phyloP scores from a whole-genome alignment of 1,140 invertebrate species.

The Drosophila jambulina region DNA sequence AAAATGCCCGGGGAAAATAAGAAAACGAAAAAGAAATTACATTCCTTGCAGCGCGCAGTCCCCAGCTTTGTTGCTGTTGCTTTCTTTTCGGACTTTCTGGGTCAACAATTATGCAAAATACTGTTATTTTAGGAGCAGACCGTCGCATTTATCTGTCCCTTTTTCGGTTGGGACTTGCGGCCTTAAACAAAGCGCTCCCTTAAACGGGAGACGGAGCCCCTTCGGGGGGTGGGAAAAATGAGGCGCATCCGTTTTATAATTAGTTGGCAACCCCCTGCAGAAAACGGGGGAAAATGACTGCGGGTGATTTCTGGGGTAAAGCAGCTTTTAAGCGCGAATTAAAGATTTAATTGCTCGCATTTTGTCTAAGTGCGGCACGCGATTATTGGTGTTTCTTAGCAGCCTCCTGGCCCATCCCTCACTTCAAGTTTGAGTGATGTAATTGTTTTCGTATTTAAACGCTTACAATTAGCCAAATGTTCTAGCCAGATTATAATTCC shows the following conservation, averaged over 20 bases:
- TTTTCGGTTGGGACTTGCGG: slow-evolving; percentile 51
- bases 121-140: slow-evolving; percentile 77
- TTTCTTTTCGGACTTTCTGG: slow-evolving; percentile 73
- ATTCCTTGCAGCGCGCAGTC: slow-evolving; percentile 50
- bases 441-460: slow-evolving; percentile 70
- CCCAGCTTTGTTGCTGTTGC: slow-evolving; percentile 54
- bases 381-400: slow-evolving; percentile 54
- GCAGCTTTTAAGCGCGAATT: slow-evolving; percentile 72
- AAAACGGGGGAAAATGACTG: slow-evolving; percentile 14
- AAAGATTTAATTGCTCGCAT: slow-evolving; percentile 80
- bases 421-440: slow-evolving; percentile 65
- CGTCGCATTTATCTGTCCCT: slow-evolving; percentile 78
- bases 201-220: slow-evolving; percentile 5
- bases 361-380: slow-evolving; percentile 65
- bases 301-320: slow-evolving; percentile 28
- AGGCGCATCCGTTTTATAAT: slow-evolving; percentile 79
- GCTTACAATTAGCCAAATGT: slow-evolving; percentile 40
- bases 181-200: slow-evolving; percentile 57
- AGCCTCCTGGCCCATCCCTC: neutral
- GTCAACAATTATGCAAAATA: slow-evolving; percentile 84
- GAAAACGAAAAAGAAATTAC: slow-evolving; percentile 65
- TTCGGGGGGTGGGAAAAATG: slow-evolving; percentile 23
- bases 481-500: slow-evolving; percentile 7
- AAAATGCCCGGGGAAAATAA: slow-evolving; percentile 31
- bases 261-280: slow-evolving; percentile 57